These are phyloP conservation scores for Jaculus jaculus DNA, from an alignment of 2,113 vertebrate species.

Conservation along the genomic window DNA sequence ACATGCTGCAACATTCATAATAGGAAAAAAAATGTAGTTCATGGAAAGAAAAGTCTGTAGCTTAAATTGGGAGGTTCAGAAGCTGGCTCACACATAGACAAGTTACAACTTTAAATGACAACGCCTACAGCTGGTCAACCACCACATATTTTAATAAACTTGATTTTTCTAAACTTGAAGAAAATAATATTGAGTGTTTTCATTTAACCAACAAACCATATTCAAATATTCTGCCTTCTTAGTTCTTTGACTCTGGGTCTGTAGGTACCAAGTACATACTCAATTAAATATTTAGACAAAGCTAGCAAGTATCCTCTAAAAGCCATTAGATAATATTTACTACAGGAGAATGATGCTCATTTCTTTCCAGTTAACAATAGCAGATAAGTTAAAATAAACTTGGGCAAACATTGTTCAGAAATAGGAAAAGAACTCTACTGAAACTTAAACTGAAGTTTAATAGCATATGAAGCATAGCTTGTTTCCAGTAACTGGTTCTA, in stretches of 20 bases:
- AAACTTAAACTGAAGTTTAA: constrained; percentile 36
- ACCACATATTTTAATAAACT: not conserved
- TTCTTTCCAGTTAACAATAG: not conserved
- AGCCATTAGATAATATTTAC: not conserved
- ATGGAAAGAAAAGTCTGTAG: not conserved
- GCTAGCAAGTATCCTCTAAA: not conserved
- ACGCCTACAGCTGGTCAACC: not conserved
- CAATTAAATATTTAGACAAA: not conserved
- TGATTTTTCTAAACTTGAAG: not conserved
- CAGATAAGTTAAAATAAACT: constrained; percentile 40
- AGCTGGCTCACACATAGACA: not conserved
- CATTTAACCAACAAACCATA: not conserved
- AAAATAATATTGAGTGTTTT: not conserved
- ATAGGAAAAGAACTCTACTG: constrained; percentile 23
- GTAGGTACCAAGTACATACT: not conserved
- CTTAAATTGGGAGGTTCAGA: not conserved
- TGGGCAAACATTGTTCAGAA: constrained; percentile 11
- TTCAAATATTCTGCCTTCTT: not conserved
- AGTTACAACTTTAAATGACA: not conserved
- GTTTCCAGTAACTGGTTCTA: constrained; percentile 35
- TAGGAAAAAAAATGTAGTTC: not conserved
- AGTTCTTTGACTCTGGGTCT: not conserved
- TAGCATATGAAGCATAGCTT: constrained; percentile 30
- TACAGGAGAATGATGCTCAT: not conserved
- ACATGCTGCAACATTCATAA: too few relatives aligned